phyloP scores from a whole-genome alignment of 2,888 invertebrate genomes.

The Polia nebulosa region DNA sequence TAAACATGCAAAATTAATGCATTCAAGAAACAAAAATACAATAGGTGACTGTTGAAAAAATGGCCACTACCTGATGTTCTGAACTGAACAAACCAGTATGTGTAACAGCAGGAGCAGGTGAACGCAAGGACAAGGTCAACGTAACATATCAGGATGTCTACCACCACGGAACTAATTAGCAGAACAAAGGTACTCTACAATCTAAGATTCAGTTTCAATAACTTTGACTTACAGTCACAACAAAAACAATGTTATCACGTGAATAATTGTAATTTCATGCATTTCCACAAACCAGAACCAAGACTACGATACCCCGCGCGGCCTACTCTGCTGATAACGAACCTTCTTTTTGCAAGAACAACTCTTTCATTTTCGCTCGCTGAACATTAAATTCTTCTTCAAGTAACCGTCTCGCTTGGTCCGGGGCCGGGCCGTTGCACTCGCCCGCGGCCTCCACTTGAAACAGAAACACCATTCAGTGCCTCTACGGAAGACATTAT shows the following conservation, averaged over 20 bases:
- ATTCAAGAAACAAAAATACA: slow-evolving; percentile 9
- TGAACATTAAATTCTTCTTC: slow-evolving; percentile 97
- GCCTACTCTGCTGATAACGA: slow-evolving; percentile 72
- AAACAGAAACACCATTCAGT: slow-evolving; percentile 88
- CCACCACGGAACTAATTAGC: slow-evolving; percentile 24
- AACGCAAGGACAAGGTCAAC: slow-evolving; percentile 34
- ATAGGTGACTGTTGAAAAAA: slow-evolving; percentile 7
- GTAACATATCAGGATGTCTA: slow-evolving; percentile 13
- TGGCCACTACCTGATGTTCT: slow-evolving; percentile 34
- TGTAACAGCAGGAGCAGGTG: slow-evolving; percentile 17
- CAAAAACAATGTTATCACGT: slow-evolving; percentile 49
- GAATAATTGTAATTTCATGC: slow-evolving; percentile 56
- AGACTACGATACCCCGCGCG: slow-evolving; percentile 59
- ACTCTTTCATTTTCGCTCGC: slow-evolving; percentile 97
- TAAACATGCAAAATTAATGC: slow-evolving; percentile 47
- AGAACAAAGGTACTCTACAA: slow-evolving; percentile 47
- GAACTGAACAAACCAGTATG: slow-evolving; percentile 37
- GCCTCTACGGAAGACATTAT: slow-evolving; percentile 75
- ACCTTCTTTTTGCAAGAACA: slow-evolving; percentile 98
- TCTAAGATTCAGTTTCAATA: slow-evolving; percentile 16
- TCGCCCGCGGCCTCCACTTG: slow-evolving; percentile 82
- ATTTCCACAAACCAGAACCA: slow-evolving; percentile 62
- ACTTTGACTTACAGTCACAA: slow-evolving; percentile 34
- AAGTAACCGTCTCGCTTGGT: slow-evolving; percentile 88
- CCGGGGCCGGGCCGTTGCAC: slow-evolving; percentile 74